Evolutionary conservation across 2,888 invertebrate species (phyloP).

Genomic region (Polyommatus icarus): DNA sequence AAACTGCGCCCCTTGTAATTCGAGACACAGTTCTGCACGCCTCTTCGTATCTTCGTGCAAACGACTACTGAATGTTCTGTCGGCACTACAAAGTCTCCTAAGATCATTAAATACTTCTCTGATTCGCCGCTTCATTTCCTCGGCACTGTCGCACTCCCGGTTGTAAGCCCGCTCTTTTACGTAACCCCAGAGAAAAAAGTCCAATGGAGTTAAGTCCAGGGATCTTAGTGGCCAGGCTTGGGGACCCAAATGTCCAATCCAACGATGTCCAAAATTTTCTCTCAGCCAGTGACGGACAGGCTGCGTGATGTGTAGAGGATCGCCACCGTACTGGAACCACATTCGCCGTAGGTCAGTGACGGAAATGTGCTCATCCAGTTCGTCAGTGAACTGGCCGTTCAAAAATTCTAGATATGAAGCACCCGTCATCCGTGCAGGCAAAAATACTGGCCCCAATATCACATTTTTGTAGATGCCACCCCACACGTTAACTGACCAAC

Average conservation of each 20-base stretch:
- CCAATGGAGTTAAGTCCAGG: background rate
- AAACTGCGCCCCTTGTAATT: no score
- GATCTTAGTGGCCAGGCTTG: background rate
- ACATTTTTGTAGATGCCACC: conserved; percentile 32
- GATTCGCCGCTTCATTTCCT: no score
- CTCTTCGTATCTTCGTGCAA: no score
- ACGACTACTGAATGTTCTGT: no score
- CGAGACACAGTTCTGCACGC: no score
- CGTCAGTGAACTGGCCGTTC: background rate
- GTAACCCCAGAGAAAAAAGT: no score
- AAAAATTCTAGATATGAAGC: conserved; percentile 21
- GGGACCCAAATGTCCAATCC: conserved; percentile 30
- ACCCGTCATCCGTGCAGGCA: conserved; percentile 23
- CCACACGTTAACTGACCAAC: conserved; percentile 33
- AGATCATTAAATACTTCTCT: no score
- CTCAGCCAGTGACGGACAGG: conserved; percentile 7
- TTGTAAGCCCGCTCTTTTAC: no score
- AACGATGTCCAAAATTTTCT: conserved; percentile 12
- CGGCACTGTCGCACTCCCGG: no score
- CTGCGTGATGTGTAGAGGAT: conserved; percentile 29
- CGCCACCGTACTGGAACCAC: conserved; percentile 39
- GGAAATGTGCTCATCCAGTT: background rate
- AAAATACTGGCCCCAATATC: conserved; percentile 29
- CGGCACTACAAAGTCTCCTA: no score
- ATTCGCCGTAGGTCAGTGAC: background rate